Evolutionary conservation across 2,113 vertebrate genomes (phyloP).

Genomic region (Silurus meridionalis): DNA sequence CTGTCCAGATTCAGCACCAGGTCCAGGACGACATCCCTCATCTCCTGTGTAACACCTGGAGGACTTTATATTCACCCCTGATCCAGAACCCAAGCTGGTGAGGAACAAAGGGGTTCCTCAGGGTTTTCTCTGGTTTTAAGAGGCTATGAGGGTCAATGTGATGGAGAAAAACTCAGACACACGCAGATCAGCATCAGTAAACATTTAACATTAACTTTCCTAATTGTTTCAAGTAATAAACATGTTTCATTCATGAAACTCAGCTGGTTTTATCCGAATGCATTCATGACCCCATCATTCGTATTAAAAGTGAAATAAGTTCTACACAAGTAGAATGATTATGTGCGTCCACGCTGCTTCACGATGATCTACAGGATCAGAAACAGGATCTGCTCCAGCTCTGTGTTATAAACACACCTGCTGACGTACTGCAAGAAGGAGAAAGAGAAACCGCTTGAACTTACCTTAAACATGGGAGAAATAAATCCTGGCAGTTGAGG

Average conservation of each 20-base stretch:
- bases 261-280: not conserved
- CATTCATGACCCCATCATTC: not conserved
- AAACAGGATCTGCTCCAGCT: not conserved
- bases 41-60: not conserved
- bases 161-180: not conserved
- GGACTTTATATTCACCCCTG: not conserved
- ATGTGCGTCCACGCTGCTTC: too few relatives aligned
- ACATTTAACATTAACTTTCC: not conserved
- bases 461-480: conserved; percentile 55
- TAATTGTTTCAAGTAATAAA: not conserved
- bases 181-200: not conserved
- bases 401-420: not conserved
- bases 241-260: not conserved
- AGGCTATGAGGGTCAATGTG: not conserved
- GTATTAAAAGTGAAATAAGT: not conserved
- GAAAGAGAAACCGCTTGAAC: not conserved
- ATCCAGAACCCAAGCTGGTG: not conserved
- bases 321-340: too few relatives aligned
- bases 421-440: not conserved
- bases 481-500: conserved; percentile 32
- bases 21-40: too few relatives aligned
- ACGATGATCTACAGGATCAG: too few relatives aligned
- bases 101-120: not conserved
- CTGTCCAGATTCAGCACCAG: not conserved
- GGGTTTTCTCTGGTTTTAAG: too few relatives aligned